Evolutionary conservation across 2,888 invertebrate genomes (phyloP), one percentile per base, ranked within the genome.

Genomic region (Entomobrya multifasciata): DNA sequence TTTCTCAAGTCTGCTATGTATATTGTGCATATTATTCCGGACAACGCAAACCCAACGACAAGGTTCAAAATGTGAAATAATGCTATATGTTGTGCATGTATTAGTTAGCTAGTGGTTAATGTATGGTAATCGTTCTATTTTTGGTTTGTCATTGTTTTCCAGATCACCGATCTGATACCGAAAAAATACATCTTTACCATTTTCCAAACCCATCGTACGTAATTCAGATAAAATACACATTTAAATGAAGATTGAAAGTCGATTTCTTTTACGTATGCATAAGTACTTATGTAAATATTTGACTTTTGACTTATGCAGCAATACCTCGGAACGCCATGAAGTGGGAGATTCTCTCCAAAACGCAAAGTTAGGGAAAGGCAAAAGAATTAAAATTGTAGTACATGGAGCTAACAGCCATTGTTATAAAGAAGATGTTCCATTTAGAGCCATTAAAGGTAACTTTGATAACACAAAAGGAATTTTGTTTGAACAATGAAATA

Each of bases 341-440:
- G 8, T 60, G 3, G 41, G 30, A 27, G 17, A n/a, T 13, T 36
- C 67, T 1, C 52, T 79, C 10, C 3, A 49, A 44, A 49, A 65
- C 52, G 67, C 30, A 0, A 47, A 79, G n/a, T 25, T 79, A 1
- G n/a, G 5, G 11, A 65, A 11, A 36, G 30, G 30, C n/a, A 79
- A 27, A 52, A 20, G 6, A 6, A 13, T 44, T 0, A 79, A 79
- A 52, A 30, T 79, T 0, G 52, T 79, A 15, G 22, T 79, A 17
- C 79, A 79, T 52, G 79, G 79, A 65, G 79, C 65, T 49, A 67
- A 67, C 10, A 13, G 49, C 11, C 41, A 30, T 13, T 79, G 79
- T 13, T 17, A 30, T 5, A 65, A 65, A 49, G 20, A 30, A 52
- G 79, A 79, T 30, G 41, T 79, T 1, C 79, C 79, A 5, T 52